Conservation (phyloP, 2,888 invertebrate genomes). For the Trimorus sp. region DNA sequence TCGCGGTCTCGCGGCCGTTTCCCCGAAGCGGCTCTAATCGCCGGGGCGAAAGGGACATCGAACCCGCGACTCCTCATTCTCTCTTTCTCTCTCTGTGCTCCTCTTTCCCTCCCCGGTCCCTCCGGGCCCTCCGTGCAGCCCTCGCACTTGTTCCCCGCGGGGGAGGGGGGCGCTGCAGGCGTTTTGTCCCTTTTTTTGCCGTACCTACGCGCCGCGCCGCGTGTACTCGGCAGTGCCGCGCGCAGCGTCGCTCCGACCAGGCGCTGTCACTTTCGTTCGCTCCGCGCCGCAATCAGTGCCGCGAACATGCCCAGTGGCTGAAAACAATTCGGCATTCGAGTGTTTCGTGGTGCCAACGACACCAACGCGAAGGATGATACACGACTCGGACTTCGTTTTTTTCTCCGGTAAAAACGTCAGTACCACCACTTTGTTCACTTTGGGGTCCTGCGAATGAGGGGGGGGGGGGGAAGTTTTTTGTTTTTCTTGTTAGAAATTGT, state of each 20-base stretch:
- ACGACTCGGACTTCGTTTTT: conserved; percentile 37
- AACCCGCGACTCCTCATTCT: conserved; percentile 58
- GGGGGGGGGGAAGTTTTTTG: too few relatives aligned
- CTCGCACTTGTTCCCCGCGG: conserved; percentile 60
- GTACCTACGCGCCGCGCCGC: conserved; percentile 36
- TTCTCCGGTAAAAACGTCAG: conserved; percentile 46
- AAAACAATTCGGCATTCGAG: too few relatives aligned
- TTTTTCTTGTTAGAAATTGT: too few relatives aligned
- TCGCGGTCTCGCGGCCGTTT: conserved; percentile 39
- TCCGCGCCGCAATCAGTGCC: background rate
- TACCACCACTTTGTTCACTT: background rate
- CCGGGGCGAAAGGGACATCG: conserved; percentile 70
- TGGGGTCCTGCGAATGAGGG: too few relatives aligned
- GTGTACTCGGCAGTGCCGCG: conserved; percentile 39
- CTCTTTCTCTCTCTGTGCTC: too few relatives aligned
- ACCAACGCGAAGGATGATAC: conserved; percentile 26
- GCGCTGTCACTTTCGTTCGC: conserved; percentile 50
- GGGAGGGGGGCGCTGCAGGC: conserved; percentile 48
- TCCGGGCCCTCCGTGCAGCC: conserved; percentile 14
- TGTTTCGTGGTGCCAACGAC: too few relatives aligned
- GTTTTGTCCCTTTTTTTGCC: conserved; percentile 60
- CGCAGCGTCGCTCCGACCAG: conserved; percentile 32
- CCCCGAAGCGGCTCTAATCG: conserved; percentile 66
- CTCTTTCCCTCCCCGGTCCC: too few relatives aligned
- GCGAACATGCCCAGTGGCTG: too few relatives aligned